Percentiles rank a stretch among this genome's conserved stretches.
phyloP scores from a whole-genome alignment of 92 coral and sea anemone genomes.

The Bergia sp. region DNA sequence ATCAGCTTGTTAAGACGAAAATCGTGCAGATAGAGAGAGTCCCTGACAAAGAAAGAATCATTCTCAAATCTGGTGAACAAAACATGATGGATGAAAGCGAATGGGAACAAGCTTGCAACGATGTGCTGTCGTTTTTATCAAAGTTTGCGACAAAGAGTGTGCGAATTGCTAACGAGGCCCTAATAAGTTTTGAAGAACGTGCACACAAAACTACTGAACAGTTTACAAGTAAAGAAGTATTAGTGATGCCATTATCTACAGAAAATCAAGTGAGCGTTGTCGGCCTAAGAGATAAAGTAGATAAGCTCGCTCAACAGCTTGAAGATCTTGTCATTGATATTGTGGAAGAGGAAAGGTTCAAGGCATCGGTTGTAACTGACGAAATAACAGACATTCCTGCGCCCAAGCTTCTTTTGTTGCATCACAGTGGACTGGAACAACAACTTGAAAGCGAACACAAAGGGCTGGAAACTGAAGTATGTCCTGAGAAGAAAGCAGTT shows the following conservation, averaged over 20 bases:
- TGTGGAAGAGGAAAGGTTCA: slow-evolving; percentile 34
- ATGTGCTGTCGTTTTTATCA: slow-evolving; percentile 5
- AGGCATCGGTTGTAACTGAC: slow-evolving; percentile 40
- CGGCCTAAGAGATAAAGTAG: slow-evolving; percentile 47
- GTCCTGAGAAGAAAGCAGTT: slow-evolving; percentile 31
- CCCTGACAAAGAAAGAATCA: not conserved
- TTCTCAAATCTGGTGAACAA: not conserved
- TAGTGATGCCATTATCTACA: not conserved
- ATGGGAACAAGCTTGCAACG: slow-evolving; percentile 19
- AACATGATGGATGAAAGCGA: not conserved
- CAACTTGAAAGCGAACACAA: slow-evolving; percentile 33
- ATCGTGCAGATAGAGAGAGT: not conserved
- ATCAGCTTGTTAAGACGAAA: not conserved
- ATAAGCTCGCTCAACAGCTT: slow-evolving; percentile 30
- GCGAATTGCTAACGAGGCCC: not conserved
- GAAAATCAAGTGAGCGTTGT: slow-evolving; percentile 11
- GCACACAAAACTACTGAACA: not conserved
- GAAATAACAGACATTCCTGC: slow-evolving; percentile 13
- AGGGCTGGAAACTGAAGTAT: slow-evolving; percentile 31
- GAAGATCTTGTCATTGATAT: slow-evolving; percentile 47
- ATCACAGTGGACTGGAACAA: slow-evolving; percentile 34
- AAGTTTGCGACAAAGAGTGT: slow-evolving; percentile 1
- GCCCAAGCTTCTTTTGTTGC: slow-evolving; percentile 38
- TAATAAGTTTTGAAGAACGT: not conserved
- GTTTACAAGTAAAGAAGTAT: not conserved